Percentiles rank a stretch among this genome's conserved stretches.
These are phyloP conservation scores for Halcyon senegalensis DNA, from an alignment of 2,113 vertebrate genomes.

Conservation along the genomic window DNA sequence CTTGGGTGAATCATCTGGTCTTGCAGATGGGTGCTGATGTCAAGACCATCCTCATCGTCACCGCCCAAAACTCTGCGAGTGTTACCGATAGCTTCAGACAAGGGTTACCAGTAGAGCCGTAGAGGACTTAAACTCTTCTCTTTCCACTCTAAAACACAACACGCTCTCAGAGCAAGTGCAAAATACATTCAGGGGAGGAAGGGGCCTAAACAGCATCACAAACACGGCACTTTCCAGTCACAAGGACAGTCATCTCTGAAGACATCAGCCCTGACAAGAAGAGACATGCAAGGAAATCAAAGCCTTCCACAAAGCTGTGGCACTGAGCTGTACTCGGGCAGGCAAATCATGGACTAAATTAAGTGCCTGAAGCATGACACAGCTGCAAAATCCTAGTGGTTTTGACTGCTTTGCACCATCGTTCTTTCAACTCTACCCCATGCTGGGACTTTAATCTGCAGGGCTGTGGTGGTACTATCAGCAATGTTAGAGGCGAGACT, in stretches of 20 bases:
- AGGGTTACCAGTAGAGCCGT: background rate
- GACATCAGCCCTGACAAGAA: background rate
- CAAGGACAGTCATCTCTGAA: background rate
- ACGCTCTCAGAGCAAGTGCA: background rate
- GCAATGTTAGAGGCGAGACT: slow-evolving; percentile 36
- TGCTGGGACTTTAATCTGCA: slow-evolving; percentile 16
- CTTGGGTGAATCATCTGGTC: background rate
- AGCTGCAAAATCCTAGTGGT: slow-evolving; percentile 6
- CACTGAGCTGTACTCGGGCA: background rate
- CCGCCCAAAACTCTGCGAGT: background rate
- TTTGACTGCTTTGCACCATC: background rate
- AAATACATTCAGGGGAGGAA: background rate
- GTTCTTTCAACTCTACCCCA: slow-evolving; percentile 13
- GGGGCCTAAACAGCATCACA: background rate
- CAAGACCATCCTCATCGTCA: background rate
- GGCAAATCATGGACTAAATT: background rate
- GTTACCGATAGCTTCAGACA: background rate
- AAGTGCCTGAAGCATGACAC: slow-evolving; percentile 15
- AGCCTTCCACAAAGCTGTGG: background rate
- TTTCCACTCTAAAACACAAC: background rate
- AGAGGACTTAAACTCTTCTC: background rate
- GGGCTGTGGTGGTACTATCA: slow-evolving; percentile 6
- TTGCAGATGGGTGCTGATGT: background rate
- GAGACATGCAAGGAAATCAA: background rate
- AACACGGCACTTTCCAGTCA: background rate